Evolutionary conservation across 2,888 invertebrate genomes (phyloP).

Genomic region (Muscina levida): DNA sequence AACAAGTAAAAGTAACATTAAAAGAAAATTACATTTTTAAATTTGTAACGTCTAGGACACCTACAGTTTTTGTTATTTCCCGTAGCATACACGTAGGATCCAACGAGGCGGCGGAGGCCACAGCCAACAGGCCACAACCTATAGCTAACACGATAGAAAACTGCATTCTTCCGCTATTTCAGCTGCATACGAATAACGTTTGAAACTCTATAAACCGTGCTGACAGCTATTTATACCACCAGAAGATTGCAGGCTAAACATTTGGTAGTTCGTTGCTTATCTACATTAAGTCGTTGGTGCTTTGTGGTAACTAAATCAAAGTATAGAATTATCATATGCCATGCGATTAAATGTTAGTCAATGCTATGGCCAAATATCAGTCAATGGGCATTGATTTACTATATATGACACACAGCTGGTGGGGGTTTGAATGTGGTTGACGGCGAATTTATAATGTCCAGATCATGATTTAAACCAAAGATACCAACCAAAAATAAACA

Average conservation of each 20-base stretch:
- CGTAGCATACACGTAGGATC: constrained; percentile 17
- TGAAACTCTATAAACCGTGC: neutral
- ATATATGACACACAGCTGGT: neutral
- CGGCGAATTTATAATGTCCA: neutral
- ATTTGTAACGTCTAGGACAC: neutral
- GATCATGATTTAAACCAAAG: too few species aligned
- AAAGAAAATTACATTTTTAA: too few species aligned
- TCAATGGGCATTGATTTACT: constrained; percentile 8
- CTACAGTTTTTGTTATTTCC: constrained; percentile 47
- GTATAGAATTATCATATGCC: neutral
- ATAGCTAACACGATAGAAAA: neutral
- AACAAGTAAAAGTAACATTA: too few species aligned
- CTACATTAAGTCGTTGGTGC: neutral
- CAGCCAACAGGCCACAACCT: constrained; percentile 10
- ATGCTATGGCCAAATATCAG: neutral
- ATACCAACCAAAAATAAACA: too few species aligned
- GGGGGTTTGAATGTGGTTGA: neutral
- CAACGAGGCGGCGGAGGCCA: neutral
- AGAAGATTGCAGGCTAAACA: neutral
- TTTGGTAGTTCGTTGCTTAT: neutral
- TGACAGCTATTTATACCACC: neutral
- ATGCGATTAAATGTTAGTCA: neutral
- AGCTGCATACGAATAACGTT: too few species aligned
- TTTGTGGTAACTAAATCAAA: neutral
- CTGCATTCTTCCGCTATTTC: constrained; percentile 17